These are phyloP conservation scores for Scatophagus argus DNA, from an alignment of 2,113 vertebrate genomes.

Conservation along the genomic window DNA sequence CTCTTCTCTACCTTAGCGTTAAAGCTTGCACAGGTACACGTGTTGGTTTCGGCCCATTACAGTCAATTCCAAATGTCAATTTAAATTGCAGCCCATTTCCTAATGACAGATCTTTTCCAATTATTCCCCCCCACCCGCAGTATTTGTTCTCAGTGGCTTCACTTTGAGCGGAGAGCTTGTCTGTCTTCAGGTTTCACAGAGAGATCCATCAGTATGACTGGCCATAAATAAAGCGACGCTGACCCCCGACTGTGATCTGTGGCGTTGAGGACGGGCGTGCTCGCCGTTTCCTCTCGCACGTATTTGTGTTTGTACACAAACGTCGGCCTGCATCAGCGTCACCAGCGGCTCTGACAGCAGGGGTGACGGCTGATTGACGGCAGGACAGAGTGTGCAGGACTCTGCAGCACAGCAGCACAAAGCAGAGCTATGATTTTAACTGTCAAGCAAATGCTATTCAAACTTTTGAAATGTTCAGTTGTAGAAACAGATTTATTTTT, in stretches of 20 bases:
- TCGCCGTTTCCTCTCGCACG: not conserved
- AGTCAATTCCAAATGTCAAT: conserved; percentile 58
- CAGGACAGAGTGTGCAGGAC: conserved; percentile 26
- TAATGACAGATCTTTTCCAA: conserved; percentile 44
- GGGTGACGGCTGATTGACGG: conserved; percentile 54
- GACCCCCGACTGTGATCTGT: conserved; percentile 35
- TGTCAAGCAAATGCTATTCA: not conserved
- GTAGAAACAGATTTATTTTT: not conserved
- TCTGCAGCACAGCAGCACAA: not conserved
- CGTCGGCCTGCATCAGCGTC: conserved; percentile 46
- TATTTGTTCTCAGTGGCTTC: conserved; percentile 43
- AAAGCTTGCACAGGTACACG: not conserved
- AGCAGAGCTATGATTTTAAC: not conserved
- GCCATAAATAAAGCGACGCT: conserved; percentile 29
- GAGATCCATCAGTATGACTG: conserved; percentile 34
- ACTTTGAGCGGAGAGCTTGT: conserved; percentile 22
- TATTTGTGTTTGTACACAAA: conserved; percentile 44
- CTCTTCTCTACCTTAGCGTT: not conserved
- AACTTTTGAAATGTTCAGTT: conserved; percentile 17
- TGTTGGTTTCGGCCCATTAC: conserved; percentile 13
- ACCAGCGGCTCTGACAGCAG: not conserved
- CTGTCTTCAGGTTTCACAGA: not conserved
- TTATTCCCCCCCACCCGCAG: conserved; percentile 33
- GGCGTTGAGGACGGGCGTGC: not conserved
- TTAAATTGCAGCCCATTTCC: conserved; percentile 53